phyloP scores from a whole-genome alignment of 2,888 invertebrate genomes.

The Galerucella nymphaeae region DNA sequence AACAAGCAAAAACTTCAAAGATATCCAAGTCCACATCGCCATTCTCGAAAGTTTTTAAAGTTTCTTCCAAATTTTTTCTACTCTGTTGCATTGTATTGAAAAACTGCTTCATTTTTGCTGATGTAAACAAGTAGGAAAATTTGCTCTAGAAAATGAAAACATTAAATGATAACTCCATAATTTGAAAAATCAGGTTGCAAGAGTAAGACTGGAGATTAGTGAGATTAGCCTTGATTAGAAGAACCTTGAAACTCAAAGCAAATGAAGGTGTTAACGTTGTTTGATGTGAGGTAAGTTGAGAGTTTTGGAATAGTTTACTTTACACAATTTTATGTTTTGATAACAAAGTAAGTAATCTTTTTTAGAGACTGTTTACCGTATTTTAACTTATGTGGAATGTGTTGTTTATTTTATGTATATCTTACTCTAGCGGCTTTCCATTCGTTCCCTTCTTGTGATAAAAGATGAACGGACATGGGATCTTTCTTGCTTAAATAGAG shows the following conservation, averaged over 20 bases:
- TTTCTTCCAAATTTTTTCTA: slow-evolving; percentile 3
- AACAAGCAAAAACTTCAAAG: slow-evolving; percentile 22
- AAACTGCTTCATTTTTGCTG: slow-evolving; percentile 25
- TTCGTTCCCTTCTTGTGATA: slow-evolving; percentile 51
- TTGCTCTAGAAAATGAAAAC: slow-evolving; percentile 11
- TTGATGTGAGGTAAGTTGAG: too few relatives aligned
- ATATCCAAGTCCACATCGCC: slow-evolving; percentile 14
- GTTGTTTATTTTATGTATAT: neutral
- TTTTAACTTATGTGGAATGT: too few relatives aligned
- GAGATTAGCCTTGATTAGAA: too few relatives aligned
- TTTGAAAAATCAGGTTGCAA: too few relatives aligned
- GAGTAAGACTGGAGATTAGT: too few relatives aligned
- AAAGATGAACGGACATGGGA: slow-evolving; percentile 52
- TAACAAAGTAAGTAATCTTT: too few relatives aligned
- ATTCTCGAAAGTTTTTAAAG: neutral
- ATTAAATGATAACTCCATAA: neutral
- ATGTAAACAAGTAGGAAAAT: slow-evolving; percentile 20
- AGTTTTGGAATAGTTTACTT: too few relatives aligned
- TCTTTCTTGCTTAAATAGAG: slow-evolving; percentile 48
- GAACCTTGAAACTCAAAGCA: too few relatives aligned
- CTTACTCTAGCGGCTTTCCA: slow-evolving; percentile 58
- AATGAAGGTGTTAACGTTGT: too few relatives aligned
- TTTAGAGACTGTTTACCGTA: too few relatives aligned
- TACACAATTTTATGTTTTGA: too few relatives aligned
- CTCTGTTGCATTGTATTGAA: slow-evolving; percentile 18